Percentiles rank a stretch among this genome's conserved stretches.
Evolutionary conservation across 2,113 vertebrate genomes (phyloP).

Genomic region (Myrmecobius fasciatus): DNA sequence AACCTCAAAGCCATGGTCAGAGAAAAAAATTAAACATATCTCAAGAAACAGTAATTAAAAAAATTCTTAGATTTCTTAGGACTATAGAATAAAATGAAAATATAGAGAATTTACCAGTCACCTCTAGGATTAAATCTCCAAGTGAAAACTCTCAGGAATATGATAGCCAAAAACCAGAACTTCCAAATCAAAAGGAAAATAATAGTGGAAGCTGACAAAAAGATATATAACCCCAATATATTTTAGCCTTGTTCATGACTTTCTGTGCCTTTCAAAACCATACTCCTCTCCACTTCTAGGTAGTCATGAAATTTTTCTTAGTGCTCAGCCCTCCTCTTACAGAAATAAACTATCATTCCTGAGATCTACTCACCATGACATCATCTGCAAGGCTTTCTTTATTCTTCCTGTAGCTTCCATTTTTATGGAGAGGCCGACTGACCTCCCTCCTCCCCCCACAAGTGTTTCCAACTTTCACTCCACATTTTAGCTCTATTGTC

Average conservation of each 20-base stretch:
- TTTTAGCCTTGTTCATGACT: not conserved
- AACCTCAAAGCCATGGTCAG: not conserved
- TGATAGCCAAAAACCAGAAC: not conserved
- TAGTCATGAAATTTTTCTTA: not conserved
- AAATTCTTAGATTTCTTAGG: not conserved
- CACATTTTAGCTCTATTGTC: not conserved
- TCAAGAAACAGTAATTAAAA: not conserved
- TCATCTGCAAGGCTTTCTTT: not conserved
- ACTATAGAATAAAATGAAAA: not conserved
- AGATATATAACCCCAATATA: not conserved
- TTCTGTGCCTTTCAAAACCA: not conserved
- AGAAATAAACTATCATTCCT: not conserved
- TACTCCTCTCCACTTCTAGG: not conserved
- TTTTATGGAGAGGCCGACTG: not conserved
- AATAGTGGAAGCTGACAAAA: not conserved
- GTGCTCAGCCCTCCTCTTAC: not conserved
- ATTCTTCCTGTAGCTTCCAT: not conserved
- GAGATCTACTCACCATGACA: not conserved
- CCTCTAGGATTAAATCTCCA: not conserved
- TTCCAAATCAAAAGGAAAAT: not conserved
- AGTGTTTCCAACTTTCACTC: not conserved
- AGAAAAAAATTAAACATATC: not conserved
- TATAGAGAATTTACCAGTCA: not conserved
- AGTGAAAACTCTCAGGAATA: not conserved
- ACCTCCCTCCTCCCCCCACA: not conserved